Percentiles rank a stretch among this genome's conserved stretches.
Conservation (phyloP, 2,113 vertebrate genomes). For the Xyrauchen texanus region DNA sequence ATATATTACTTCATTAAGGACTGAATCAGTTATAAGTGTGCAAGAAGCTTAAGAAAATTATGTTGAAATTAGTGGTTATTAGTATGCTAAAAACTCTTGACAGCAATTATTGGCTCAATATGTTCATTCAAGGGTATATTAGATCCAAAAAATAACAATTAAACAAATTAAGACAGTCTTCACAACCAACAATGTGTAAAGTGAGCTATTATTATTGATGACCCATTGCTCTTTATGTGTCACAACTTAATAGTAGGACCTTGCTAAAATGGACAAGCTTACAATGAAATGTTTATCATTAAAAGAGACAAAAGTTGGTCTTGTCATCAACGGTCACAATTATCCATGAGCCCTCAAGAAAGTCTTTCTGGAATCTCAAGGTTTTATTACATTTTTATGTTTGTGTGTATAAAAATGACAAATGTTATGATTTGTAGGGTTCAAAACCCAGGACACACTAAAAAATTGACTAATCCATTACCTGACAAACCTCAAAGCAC, state of each 20-base stretch:
- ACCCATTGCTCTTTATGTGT: not conserved
- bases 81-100: not conserved
- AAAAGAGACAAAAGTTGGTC: not conserved
- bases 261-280: too few relatives aligned
- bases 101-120: not conserved
- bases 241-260: not conserved
- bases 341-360: not conserved
- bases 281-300: not conserved
- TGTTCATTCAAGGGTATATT: slow-evolving; percentile 22
- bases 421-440: not conserved
- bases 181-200: slow-evolving; percentile 1
- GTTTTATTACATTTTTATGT: too few relatives aligned
- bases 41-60: not conserved
- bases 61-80: not conserved
- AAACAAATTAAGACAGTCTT: slow-evolving; percentile 11
- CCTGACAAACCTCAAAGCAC: not conserved
- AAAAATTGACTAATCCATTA: not conserved
- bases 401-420: too few relatives aligned
- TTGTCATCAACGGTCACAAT: not conserved
- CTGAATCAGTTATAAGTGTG: not conserved
- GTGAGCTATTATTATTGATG: not conserved
- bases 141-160: not conserved
- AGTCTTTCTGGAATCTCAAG: not conserved
- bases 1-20: too few relatives aligned
- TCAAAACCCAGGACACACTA: not conserved